A percentile compares a stretch with the other conserved stretches of the same genome.
These are phyloP conservation scores for Subanguina moxae DNA, from an alignment of 1,140 invertebrate genomes.

Conservation along the genomic window DNA sequence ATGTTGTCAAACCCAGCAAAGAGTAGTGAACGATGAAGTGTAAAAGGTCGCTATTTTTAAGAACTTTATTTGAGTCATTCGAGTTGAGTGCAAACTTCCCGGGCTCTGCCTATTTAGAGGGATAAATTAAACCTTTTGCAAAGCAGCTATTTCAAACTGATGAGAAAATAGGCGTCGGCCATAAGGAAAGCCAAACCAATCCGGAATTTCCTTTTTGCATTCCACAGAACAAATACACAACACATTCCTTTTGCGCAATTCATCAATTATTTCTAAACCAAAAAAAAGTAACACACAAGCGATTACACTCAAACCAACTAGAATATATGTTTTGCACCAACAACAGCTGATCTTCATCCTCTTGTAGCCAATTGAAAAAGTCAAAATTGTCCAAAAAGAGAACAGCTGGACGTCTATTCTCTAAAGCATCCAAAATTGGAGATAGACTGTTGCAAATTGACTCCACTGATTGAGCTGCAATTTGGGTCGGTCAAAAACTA, in stretches of 20 bases:
- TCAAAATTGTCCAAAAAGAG: conserved; percentile 19
- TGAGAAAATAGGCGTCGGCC: conserved; percentile 6
- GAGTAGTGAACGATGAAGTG: too few species aligned
- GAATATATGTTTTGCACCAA: conserved; percentile 7
- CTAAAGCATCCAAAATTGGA: background rate
- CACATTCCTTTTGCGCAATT: background rate
- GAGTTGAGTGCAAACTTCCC: too few species aligned
- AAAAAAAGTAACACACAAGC: background rate
- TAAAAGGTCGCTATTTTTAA: too few species aligned
- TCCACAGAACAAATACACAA: background rate
- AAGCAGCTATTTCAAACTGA: background rate
- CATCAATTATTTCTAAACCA: conserved; percentile 5
- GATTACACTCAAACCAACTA: background rate
- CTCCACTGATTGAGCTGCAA: background rate
- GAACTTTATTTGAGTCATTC: too few species aligned
- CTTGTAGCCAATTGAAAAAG: background rate
- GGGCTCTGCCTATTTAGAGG: too few species aligned
- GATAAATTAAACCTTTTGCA: conserved; percentile 5
- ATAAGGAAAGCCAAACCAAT: background rate
- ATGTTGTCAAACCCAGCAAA: too few species aligned
- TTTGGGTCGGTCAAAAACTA: too few species aligned
- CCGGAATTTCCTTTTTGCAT: background rate
- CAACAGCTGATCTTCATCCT: conserved; percentile 9
- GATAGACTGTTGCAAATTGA: background rate
- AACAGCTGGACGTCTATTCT: background rate